Evolutionary conservation across 2,797 vertebrate species (phyloP).

Genomic region (Pelobates cultripes): DNA sequence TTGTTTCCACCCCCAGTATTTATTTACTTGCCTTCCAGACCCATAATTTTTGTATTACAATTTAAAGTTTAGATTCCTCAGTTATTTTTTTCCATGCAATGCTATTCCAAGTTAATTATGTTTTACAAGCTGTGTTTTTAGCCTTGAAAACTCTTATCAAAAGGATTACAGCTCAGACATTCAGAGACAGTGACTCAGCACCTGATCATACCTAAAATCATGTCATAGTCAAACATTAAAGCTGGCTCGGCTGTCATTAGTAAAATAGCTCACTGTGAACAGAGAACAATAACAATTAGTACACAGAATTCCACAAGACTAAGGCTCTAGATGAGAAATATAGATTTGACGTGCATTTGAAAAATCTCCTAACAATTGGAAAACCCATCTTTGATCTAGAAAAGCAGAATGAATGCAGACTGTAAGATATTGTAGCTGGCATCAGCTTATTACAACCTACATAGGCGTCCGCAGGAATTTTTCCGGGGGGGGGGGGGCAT

Average conservation of each 20-base stretch:
- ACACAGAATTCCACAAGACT: conserved; percentile 20
- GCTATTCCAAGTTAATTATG: neutral
- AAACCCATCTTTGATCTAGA: too few relatives aligned
- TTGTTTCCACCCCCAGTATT: neutral
- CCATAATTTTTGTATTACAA: neutral
- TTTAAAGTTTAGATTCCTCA: neutral
- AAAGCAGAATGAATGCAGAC: too few relatives aligned
- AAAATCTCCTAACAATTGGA: too few relatives aligned
- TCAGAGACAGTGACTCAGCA: conserved; percentile 53
- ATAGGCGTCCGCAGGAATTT: too few relatives aligned
- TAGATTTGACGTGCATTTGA: neutral
- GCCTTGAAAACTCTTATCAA: conserved; percentile 42
- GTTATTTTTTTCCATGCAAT: neutral
- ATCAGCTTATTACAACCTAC: too few relatives aligned
- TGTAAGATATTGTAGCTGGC: too few relatives aligned
- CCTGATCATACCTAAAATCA: conserved; percentile 35
- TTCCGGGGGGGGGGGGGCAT: too few relatives aligned
- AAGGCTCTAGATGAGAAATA: conserved; percentile 10
- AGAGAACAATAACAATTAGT: conserved; percentile 22
- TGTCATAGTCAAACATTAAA: conserved; percentile 32
- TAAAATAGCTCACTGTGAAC: conserved; percentile 16
- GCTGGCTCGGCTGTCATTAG: conserved; percentile 44
- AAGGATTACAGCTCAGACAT: conserved; percentile 50
- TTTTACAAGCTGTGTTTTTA: conserved; percentile 30
- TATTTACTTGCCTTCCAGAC: neutral